Evolutionary conservation across 2,113 vertebrate genomes (phyloP), one percentile per base, ranked within the genome.

Genomic region (Noctilio leporinus): DNA sequence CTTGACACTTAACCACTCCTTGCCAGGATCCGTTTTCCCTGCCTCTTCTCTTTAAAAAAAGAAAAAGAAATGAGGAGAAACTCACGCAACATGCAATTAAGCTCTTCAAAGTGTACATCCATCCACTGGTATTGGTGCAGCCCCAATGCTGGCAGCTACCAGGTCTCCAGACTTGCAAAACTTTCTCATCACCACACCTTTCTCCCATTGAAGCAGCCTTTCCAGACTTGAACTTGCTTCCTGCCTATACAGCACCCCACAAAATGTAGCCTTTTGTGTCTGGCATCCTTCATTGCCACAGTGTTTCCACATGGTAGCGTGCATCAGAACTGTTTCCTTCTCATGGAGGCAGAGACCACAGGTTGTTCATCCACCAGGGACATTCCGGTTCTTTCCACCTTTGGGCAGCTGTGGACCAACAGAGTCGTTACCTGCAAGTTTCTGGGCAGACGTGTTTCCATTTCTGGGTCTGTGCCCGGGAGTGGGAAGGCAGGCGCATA

Each of bases 81-180:
- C 86, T 55, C 91, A 70, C 20, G 12, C 3, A 16, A 22, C 26
- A 22, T 17, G 17, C 17, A 55, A 20, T 10, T 3, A 26, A 11
- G 35, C 17, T 3, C 78, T 70, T 49, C 69, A n/a, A 55, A 86
- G 45, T 5, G 2, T 24, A 1, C 9, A 10, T n/a, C n/a, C 24
- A n/a, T 10, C 14, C 14, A 7, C 9, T 3, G 1, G 19, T 3
- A 7, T 55, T 3, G 5, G 38, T 3, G 38, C 3, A 11, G 15
- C 22, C 40, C 12, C 43, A 9, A 26, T 5, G 10, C 22, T 17
- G 2, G 26, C 20, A 24, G 35, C 22, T 55, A 8, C 49, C 7
- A 33, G 35, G 89, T 53, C 57, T 53, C 40, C 8, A 0, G 2
- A 4, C 49, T 67, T 85, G 62, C 30, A 30, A 49, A 59, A 51